Percentiles rank a stretch among this genome's conserved stretches.
Conservation (phyloP, 2,113 vertebrate genomes). For the Toxotes chatareus region DNA sequence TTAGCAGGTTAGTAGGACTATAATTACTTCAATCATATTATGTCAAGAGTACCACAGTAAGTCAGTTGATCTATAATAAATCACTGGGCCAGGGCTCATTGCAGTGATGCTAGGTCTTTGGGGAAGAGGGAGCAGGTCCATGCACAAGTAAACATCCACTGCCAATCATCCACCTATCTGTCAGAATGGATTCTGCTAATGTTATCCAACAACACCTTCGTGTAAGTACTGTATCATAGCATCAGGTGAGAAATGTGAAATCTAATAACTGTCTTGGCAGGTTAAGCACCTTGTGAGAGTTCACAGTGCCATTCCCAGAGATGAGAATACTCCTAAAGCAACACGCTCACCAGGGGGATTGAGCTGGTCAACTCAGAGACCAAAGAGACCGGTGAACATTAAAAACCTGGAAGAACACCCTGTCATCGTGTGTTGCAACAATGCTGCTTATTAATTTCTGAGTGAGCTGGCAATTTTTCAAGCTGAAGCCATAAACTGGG, state of each 20-base stretch:
- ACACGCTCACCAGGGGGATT: constrained; percentile 8
- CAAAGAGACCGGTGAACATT: neutral
- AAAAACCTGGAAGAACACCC: constrained; percentile 24
- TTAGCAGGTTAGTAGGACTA: neutral
- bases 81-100: constrained; percentile 3
- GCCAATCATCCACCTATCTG: neutral
- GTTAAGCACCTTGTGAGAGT: constrained; percentile 40
- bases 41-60: constrained; percentile 4
- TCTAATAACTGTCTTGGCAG: constrained; percentile 23
- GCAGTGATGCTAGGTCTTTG: constrained; percentile 16
- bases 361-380: neutral
- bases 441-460: constrained; percentile 25
- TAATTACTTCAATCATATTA: neutral
- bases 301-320: constrained; percentile 39
- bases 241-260: constrained; percentile 8
- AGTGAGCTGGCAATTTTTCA: neutral
- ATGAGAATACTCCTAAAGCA: constrained; percentile 10
- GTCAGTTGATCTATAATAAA: neutral
- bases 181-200: constrained; percentile 1
- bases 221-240: constrained; percentile 10
- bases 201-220: neutral
- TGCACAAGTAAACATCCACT: constrained; percentile 32
- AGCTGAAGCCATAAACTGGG: neutral
- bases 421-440: neutral
- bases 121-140: neutral